Base-by-base conservation (phyloP, 2,113 vertebrate genomes). In the Archocentrus centrarchus region DNA sequence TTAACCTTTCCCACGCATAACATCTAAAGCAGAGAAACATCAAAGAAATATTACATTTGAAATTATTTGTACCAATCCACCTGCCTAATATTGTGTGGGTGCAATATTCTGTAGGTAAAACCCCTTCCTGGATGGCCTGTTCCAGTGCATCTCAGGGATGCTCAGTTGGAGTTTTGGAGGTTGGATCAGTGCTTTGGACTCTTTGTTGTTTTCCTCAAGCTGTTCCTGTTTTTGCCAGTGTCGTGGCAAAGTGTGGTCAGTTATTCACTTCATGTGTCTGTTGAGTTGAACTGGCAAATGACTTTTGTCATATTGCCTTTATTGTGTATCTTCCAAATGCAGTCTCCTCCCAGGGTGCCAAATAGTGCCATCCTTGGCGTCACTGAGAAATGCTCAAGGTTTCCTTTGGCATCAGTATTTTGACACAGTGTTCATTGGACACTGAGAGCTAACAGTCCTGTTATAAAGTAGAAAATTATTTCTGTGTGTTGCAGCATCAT, bases 401-500 rank as follows among this genome's bases (percentile, higher is more conserved):
- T 50, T 70, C 44, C 22, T 13, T 70, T 53, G 44, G 3, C 1
- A 30, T 1, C 0, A 0, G 24, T 70, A 20, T 44, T 13, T 70
- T 70, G 66, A 70, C 1, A 17, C 66, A 20, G 9, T 50, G 15
- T 4, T 70, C 66, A 20, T 17, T 50, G 24, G 44, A 50, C 11
- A 17, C 66, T 32, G 24, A 17, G 11, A 7, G 24, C 24, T 70
- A 20, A 20, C 15, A 27, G 15, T 44, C 17, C 3, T 11, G 3
- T 0, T 0, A 50, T 7, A 0, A 70, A 70, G 24, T 18, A 30
- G 44, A 18, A 70, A 50, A 70, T 70, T 4, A 0, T 35, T 35
- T 35, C 32, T 35, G 1, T 6, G 32, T 35, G 32, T 35, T 6
- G 6, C 35, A 35, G 35, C 35, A 7, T 7, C 35, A 32, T n/a